phyloP scores from a whole-genome alignment of 2,888 invertebrate genomes.

The Conomelus anceps region DNA sequence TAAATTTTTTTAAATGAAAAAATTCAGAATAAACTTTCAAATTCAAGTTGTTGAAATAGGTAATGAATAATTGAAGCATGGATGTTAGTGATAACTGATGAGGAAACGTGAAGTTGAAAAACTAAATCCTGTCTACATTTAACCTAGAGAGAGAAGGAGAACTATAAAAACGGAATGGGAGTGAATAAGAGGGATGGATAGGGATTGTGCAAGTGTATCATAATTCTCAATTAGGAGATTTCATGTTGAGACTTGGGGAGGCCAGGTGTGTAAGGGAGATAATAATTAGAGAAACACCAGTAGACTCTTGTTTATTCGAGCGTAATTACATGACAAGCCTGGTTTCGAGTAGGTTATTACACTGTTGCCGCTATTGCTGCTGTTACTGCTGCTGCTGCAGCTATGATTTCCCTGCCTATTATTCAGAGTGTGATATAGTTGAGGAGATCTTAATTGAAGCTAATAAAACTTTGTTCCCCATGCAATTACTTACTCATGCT shows the following conservation, averaged over 20 bases:
- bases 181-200: background rate
- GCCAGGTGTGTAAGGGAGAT: background rate
- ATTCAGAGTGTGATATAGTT: background rate
- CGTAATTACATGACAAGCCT: background rate
- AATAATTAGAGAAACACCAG: background rate
- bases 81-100: background rate
- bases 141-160: background rate
- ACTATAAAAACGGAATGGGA: background rate
- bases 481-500: background rate
- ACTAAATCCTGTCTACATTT: background rate
- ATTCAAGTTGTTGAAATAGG: too few species aligned
- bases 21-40: too few species aligned
- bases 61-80: too few species aligned
- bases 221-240: background rate
- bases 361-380: background rate
- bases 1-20: too few species aligned
- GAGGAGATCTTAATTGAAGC: background rate
- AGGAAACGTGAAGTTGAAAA: background rate
- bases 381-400: background rate
- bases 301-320: background rate
- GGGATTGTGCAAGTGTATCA: background rate
- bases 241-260: background rate
- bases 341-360: background rate
- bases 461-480: background rate
- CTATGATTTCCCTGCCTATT: background rate